These are phyloP conservation scores for Lepidurus couesii DNA, from an alignment of 1,140 invertebrate genomes.

Conservation along the genomic window DNA sequence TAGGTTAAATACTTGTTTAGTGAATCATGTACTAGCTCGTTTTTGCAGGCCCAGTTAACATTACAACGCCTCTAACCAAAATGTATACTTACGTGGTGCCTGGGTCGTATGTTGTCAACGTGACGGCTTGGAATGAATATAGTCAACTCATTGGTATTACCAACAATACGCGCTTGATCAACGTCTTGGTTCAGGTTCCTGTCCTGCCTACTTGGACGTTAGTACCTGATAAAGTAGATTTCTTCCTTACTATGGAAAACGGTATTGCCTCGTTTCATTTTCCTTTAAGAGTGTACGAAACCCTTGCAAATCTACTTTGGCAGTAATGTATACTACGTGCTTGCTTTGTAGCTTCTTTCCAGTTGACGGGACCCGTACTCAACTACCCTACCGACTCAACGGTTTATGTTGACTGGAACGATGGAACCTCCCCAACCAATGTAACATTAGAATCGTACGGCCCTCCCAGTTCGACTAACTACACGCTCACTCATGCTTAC, in stretches of 20 bases:
- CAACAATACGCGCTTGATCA: slow-evolving; percentile 25
- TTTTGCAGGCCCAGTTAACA: neutral
- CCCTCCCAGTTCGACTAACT: neutral
- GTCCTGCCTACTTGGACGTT: slow-evolving; percentile 13
- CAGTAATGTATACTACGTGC: neutral
- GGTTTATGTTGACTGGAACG: slow-evolving; percentile 39
- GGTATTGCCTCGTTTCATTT: neutral
- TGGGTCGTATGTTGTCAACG: neutral
- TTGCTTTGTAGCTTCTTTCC: neutral
- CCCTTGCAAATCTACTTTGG: neutral
- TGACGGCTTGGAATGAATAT: slow-evolving; percentile 13
- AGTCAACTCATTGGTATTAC: neutral
- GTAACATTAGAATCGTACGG: slow-evolving; percentile 30
- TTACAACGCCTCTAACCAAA: neutral
- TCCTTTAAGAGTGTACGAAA: neutral
- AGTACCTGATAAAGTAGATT: neutral
- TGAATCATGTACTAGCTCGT: neutral
- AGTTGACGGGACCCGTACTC: neutral
- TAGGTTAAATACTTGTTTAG: neutral
- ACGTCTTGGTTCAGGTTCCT: slow-evolving; percentile 26
- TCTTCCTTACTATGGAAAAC: slow-evolving; percentile 2
- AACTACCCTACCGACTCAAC: slow-evolving; percentile 39
- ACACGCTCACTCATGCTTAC: slow-evolving; percentile 38
- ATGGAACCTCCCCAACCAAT: slow-evolving; percentile 35
- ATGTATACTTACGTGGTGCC: neutral